Evolutionary conservation across 2,797 vertebrate genomes (phyloP).

Genomic region (Acridotheres tristis): DNA sequence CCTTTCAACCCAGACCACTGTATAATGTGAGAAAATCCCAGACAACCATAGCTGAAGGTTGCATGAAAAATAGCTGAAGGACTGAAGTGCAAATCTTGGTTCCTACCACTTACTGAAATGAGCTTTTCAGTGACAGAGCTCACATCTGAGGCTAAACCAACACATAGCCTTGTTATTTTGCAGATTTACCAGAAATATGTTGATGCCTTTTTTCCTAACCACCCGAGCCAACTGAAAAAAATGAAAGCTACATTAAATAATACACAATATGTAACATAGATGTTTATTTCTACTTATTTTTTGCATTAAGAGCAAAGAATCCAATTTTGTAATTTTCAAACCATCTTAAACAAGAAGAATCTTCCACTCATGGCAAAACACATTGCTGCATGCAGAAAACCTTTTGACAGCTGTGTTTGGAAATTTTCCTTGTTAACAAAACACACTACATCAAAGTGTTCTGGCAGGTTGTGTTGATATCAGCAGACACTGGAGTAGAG

Average conservation of each 20-base stretch:
- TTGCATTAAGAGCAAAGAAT: background rate
- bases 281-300: background rate
- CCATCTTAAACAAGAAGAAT: background rate
- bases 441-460: background rate
- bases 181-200: background rate
- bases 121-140: background rate
- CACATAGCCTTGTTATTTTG: background rate
- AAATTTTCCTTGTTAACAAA: background rate
- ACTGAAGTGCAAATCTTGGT: background rate
- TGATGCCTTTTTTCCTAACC: background rate
- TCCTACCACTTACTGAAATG: background rate
- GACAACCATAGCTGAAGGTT: background rate
- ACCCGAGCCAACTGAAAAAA: background rate
- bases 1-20: background rate
- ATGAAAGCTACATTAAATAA: background rate
- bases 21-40: background rate
- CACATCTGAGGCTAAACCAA: rapidly evolving
- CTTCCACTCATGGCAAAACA: background rate
- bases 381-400: background rate
- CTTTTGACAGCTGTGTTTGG: background rate
- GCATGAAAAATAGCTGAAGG: background rate
- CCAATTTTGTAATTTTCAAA: background rate
- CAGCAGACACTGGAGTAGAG: background rate
- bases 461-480: background rate
- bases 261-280: background rate